Conservation (phyloP, 2,113 vertebrate genomes). For the Sapayoa aenigma region DNA sequence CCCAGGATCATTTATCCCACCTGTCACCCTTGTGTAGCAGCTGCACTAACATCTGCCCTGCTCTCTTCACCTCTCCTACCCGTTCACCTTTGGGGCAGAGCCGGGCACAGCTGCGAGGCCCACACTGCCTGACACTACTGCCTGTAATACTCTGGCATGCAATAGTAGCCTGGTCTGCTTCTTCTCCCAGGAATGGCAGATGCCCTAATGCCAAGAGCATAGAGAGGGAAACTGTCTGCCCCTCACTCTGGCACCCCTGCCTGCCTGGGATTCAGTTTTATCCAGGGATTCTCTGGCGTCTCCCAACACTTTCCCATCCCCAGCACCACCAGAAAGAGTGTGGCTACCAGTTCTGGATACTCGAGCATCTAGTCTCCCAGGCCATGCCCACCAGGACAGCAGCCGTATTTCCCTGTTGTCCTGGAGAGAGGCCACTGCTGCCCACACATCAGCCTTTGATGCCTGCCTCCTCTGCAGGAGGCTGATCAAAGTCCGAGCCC, state of each 20-base stretch:
- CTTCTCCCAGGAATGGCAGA: neutral
- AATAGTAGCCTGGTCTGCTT: neutral
- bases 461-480: neutral
- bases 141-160: rapidly evolving
- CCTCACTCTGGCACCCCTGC: neutral
- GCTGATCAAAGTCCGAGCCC: neutral
- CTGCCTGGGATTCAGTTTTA: neutral
- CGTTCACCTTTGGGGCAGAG: neutral
- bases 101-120: neutral
- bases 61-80: neutral
- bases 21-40: conserved; percentile 45
- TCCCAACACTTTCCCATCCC: neutral
- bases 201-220: neutral
- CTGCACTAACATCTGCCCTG: conserved; percentile 35
- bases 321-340: neutral
- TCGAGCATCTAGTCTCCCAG: neutral
- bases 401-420: rapidly evolving
- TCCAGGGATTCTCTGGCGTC: neutral
- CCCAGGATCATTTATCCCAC: conserved; percentile 11
- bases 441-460: neutral
- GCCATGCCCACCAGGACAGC: neutral
- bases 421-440: neutral
- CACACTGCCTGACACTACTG: neutral
- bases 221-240: neutral
- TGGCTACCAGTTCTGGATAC: neutral